phyloP scores from a whole-genome alignment of 2,888 invertebrate genomes.

The Dolichomitus sp. region DNA sequence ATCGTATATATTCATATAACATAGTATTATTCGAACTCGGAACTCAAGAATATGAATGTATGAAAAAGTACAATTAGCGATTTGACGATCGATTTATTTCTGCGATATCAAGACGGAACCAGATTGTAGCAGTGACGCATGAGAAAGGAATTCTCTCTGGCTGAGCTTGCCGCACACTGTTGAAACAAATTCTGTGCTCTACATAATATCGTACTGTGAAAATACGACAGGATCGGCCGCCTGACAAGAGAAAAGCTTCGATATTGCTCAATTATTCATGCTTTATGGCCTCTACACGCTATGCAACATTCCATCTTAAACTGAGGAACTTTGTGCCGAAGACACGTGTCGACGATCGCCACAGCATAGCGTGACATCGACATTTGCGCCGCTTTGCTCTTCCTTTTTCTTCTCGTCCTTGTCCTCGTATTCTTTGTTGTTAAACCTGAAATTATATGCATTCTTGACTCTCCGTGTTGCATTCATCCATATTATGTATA shows the following conservation, averaged over 20 bases:
- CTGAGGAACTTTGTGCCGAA: background rate
- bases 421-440: constrained; percentile 14
- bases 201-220: constrained; percentile 14
- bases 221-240: constrained; percentile 25
- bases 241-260: constrained; percentile 19
- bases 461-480: background rate
- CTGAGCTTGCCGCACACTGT: constrained; percentile 12
- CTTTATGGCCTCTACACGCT: constrained; percentile 47
- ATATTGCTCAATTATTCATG: constrained; percentile 64
- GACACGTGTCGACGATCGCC: background rate
- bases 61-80: background rate
- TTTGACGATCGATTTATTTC: constrained; percentile 27
- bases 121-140: constrained; percentile 46
- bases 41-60: background rate
- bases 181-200: constrained; percentile 32
- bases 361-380: constrained; percentile 31
- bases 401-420: constrained; percentile 19
- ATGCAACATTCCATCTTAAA: background rate
- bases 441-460: background rate
- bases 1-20: too few relatives aligned
- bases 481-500: background rate
- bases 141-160: constrained; percentile 46
- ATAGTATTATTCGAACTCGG: too few relatives aligned
- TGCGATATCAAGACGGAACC: constrained; percentile 17
- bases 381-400: constrained; percentile 16